Evolutionary conservation across 2,113 vertebrate genomes (phyloP), one percentile per base, ranked within the genome.

Genomic region (Eupsittula cactorum): DNA sequence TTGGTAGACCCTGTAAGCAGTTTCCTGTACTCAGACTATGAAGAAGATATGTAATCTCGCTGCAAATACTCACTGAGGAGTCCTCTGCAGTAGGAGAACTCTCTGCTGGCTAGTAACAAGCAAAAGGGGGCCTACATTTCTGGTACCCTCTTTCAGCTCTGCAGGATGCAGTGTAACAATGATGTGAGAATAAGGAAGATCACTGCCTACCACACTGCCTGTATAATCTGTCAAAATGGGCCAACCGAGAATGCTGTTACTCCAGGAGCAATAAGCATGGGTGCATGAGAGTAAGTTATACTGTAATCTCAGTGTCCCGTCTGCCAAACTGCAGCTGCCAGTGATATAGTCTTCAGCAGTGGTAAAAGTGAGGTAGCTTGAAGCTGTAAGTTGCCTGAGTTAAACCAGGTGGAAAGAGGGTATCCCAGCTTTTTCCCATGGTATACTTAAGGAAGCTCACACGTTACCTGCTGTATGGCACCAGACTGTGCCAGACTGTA

Each of bases 11-110:
- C 49, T 84, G 21, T 41, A 44, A 68, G 19, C 74, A 84, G 67
- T 73, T 93, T 95, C 39, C 62, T 85, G 62, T 81, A 41, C 67
- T 91, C 71, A 41, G 63, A 37, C 82, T 76, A 69, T 80, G 85
- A 94, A 87, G 71, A 88, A 82, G 78, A 87, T 65, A 62, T 24
- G 55, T 84, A 94, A 92, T 89, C 77, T 79, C 82, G 47, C 65
- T 85, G 67, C 50, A 93, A 93, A 92, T 75, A 47, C 81, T 87
- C 87, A 94, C 84, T 59, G 46, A 91, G 69, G 77, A 91, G 70
- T 63, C 27, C 75, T 94, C 35, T 88, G 15, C 63, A 25, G 62
- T 23, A 90, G 69, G 60, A 95, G 52, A 96, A 65, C 50, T 85
- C 70, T 91, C 75, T 85, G 39, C 35, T 85, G 85, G 74, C 62